Conservation (phyloP, 2,888 invertebrate species). For the Colletes collaris region DNA sequence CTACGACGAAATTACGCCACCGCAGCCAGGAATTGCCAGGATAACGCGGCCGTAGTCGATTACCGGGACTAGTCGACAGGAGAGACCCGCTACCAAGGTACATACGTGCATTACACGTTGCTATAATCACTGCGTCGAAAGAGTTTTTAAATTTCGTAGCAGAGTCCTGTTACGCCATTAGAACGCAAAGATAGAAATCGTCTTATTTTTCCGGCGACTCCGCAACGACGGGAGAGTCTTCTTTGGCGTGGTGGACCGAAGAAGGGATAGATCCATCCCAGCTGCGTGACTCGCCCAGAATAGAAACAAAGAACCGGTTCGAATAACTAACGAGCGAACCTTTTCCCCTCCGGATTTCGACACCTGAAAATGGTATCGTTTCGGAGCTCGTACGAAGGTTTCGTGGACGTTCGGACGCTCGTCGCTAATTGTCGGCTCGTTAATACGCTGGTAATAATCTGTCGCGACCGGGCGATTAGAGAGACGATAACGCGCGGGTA, state of each 20-base stretch:
- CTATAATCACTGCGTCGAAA: conserved; percentile 13
- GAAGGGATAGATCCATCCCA: not conserved
- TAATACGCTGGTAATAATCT: not conserved
- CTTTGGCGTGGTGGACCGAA: no score
- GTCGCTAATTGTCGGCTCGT: conserved; percentile 31
- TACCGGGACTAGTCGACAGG: conserved; percentile 42
- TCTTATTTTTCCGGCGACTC: no score
- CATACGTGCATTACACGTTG: conserved; percentile 46
- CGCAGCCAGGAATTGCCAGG: conserved; percentile 55
- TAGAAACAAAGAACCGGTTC: not conserved
- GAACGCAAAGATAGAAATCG: no score
- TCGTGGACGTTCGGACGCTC: not conserved
- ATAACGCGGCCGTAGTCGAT: conserved; percentile 57
- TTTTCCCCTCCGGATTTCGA: not conserved
- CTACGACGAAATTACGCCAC: conserved; percentile 53
- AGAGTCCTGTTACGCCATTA: no score
- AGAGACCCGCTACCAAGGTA: conserved; percentile 27
- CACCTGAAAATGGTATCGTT: conserved; percentile 1
- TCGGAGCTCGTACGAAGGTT: not conserved
- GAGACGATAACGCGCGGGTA: no score
- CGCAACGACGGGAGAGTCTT: no score
- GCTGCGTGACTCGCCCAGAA: not conserved
- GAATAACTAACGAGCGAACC: not conserved
- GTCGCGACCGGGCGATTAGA: no score
- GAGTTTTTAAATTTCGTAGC: no score